phyloP scores from a whole-genome alignment of 1,140 invertebrate genomes.

The Brachionus rotundiformis region DNA sequence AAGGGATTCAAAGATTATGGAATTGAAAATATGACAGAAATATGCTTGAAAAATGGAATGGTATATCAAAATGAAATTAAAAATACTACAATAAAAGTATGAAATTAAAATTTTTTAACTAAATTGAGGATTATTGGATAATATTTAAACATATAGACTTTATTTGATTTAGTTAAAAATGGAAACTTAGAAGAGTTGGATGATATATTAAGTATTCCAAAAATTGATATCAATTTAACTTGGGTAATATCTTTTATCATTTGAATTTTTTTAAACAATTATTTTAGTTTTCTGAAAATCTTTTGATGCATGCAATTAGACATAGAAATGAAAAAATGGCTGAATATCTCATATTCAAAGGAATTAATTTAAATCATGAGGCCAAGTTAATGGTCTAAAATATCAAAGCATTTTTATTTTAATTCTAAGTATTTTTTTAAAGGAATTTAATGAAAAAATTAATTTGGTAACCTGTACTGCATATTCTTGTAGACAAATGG shows the following conservation, averaged over 20 bases:
- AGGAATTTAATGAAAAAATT: constrained; percentile 10
- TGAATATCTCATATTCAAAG: constrained; percentile 60
- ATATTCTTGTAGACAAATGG: constrained; percentile 58
- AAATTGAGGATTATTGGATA: neutral
- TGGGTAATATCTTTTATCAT: constrained; percentile 54
- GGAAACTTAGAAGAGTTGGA: constrained; percentile 58
- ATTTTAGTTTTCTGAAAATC: constrained; percentile 58
- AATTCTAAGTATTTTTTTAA: neutral
- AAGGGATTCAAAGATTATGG: neutral
- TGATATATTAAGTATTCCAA: constrained; percentile 56
- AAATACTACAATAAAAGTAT: neutral
- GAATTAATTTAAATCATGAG: constrained; percentile 57
- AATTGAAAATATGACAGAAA: constrained; percentile 6
- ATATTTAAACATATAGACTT: constrained; percentile 53
- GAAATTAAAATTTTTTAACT: neutral
- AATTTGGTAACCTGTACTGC: neutral
- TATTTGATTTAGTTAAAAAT: constrained; percentile 56
- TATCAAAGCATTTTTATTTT: neutral
- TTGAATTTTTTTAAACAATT: neutral
- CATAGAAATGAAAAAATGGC: constrained; percentile 57
- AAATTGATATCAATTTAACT: constrained; percentile 57
- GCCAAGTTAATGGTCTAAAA: constrained; percentile 53
- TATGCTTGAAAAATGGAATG: neutral
- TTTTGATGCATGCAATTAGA: constrained; percentile 60
- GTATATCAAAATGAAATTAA: neutral